phyloP scores from a whole-genome alignment of 2,113 vertebrate species.

The Plecturocebus donacophilus region DNA sequence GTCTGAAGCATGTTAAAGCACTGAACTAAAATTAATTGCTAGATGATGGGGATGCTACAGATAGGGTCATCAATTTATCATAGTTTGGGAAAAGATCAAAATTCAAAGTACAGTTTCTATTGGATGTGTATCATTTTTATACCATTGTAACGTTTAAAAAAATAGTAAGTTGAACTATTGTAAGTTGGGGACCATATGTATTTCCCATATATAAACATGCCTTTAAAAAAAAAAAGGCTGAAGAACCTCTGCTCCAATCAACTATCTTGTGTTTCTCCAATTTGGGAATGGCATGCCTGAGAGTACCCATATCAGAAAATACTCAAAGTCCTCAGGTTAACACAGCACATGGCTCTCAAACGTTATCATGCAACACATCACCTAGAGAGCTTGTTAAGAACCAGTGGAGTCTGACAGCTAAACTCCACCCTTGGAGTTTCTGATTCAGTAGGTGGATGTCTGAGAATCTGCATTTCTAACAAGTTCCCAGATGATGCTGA shows the following conservation, averaged over 20 bases:
- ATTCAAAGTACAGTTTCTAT: background rate
- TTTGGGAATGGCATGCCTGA: background rate
- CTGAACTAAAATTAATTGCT: background rate
- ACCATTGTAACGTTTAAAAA: background rate
- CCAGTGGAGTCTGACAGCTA: background rate
- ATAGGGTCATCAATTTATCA: background rate
- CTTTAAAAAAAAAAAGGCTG: background rate
- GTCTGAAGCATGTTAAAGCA: background rate
- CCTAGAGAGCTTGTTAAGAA: slow-evolving; percentile 23
- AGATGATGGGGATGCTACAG: background rate
- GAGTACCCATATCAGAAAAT: background rate
- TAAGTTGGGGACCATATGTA: background rate
- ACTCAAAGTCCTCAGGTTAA: background rate
- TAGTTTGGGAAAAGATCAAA: background rate
- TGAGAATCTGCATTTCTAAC: slow-evolving; percentile 52
- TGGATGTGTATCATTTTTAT: background rate
- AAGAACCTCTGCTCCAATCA: background rate
- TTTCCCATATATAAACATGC: background rate
- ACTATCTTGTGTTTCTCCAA: background rate
- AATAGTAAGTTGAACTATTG: background rate
- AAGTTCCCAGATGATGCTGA: slow-evolving; percentile 12
- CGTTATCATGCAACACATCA: background rate
- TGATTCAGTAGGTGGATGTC: background rate
- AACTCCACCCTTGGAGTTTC: background rate
- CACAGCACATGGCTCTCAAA: background rate